Conservation (phyloP, 1,140 invertebrate genomes). For the Steinernema khuongi region DNA sequence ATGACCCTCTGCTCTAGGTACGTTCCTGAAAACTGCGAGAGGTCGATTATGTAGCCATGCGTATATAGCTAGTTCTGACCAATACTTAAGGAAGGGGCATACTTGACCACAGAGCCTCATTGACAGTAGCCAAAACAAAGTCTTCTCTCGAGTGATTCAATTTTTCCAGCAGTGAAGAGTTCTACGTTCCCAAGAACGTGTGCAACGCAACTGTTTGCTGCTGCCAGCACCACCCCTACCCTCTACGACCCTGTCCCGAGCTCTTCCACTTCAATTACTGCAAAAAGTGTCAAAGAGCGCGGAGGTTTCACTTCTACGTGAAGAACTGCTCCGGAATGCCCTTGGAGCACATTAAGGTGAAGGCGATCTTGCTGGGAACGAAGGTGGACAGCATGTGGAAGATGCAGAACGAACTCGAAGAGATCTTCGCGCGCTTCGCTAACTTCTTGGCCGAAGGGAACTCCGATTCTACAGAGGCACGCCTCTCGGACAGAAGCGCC, state of each 20-base stretch:
- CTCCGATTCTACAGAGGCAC: too few relatives aligned
- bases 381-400: not conserved
- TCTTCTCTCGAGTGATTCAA: too few relatives aligned
- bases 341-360: not conserved
- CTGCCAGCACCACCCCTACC: not conserved
- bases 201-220: not conserved
- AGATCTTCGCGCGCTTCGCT: not conserved
- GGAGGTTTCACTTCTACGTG: not conserved
- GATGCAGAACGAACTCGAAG: not conserved
- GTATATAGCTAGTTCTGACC: too few relatives aligned
- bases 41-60: too few relatives aligned
- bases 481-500: too few relatives aligned
- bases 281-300: not conserved
- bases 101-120: too few relatives aligned
- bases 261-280: slow-evolving; percentile 6
- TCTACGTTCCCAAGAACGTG: not conserved
- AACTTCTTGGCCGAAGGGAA: not conserved
- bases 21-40: too few relatives aligned
- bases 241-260: not conserved
- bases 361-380: not conserved
- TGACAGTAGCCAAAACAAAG: too few relatives aligned
- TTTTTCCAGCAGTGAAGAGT: too few relatives aligned
- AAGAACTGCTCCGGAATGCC: slow-evolving; percentile 5
- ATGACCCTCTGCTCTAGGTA: not conserved
- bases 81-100: too few relatives aligned